Conservation (phyloP, 2,888 invertebrate genomes). For the Graphium colonna region DNA sequence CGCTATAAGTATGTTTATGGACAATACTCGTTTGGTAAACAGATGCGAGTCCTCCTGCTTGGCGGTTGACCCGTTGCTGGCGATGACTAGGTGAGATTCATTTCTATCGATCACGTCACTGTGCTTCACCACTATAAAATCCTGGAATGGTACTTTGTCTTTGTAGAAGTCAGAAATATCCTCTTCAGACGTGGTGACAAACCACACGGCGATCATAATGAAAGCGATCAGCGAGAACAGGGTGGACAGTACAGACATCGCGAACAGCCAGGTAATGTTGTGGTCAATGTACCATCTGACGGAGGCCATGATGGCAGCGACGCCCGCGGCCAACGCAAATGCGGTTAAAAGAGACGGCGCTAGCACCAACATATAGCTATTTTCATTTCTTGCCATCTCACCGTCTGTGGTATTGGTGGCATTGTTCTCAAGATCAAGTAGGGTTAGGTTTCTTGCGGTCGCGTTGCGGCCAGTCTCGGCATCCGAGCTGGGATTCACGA, state of each 20-base stretch:
- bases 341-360: slow-evolving; percentile 74
- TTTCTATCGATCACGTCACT: slow-evolving; percentile 55
- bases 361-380: slow-evolving; percentile 58
- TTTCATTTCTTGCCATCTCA: slow-evolving; percentile 27
- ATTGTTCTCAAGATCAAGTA: slow-evolving; percentile 16
- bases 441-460: slow-evolving; percentile 18
- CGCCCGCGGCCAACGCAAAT: slow-evolving; percentile 72
- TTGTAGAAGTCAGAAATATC: slow-evolving; percentile 63
- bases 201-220: slow-evolving; percentile 63
- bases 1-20: slow-evolving; percentile 81
- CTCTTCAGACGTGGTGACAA: slow-evolving; percentile 57
- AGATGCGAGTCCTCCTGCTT: slow-evolving; percentile 44
- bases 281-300: slow-evolving; percentile 84
- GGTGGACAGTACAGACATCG: slow-evolving; percentile 76
- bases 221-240: slow-evolving; percentile 68
- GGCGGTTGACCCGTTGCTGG: slow-evolving; percentile 41
- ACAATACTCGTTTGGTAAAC: slow-evolving; percentile 71
- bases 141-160: slow-evolving; percentile 61
- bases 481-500: slow-evolving; percentile 52
- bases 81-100: slow-evolving; percentile 61
- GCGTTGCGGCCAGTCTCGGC: slow-evolving; percentile 22
- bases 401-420: slow-evolving; percentile 30
- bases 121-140: slow-evolving; percentile 58
- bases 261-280: slow-evolving; percentile 82
- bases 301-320: slow-evolving; percentile 81